These are phyloP conservation scores for Pseudorectes ferrugineus DNA, from an alignment of 2,113 vertebrate species.

Conservation along the genomic window DNA sequence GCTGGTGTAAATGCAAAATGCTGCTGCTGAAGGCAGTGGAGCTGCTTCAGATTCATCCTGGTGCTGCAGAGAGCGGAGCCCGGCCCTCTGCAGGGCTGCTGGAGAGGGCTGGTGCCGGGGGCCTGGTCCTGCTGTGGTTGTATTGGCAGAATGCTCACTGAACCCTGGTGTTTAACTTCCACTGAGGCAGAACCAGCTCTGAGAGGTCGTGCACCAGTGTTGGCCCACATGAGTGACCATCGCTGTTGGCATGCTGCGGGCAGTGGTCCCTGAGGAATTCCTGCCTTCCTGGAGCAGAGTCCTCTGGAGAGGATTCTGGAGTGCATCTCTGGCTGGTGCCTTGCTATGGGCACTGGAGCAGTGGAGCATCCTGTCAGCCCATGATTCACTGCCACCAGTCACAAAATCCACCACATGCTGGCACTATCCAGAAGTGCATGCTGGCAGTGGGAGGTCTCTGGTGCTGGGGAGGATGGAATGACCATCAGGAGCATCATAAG, in stretches of 20 bases:
- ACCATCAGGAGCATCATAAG: not conserved
- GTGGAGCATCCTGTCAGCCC: not conserved
- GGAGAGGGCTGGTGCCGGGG: not conserved
- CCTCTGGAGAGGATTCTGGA: not conserved
- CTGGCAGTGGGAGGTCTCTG: not conserved
- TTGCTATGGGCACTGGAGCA: not conserved
- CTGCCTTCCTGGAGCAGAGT: not conserved
- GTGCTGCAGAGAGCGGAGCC: not conserved
- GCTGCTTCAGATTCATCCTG: not conserved
- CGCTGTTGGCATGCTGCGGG: not conserved
- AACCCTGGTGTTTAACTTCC: not conserved
- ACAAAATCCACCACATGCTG: not conserved
- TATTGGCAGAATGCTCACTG: not conserved
- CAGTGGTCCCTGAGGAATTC: not conserved
- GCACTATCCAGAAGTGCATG: not conserved
- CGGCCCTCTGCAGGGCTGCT: not conserved
- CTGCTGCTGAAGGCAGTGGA: not conserved
- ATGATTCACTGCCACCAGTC: not conserved
- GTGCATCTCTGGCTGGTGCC: not conserved
- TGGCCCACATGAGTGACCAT: not conserved
- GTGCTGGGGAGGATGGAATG: not conserved
- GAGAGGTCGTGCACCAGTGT: rapidly evolving
- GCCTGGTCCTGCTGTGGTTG: not conserved
- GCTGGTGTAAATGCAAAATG: conserved; percentile 34
- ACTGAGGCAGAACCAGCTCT: not conserved